Evolutionary conservation across 1,140 invertebrate species (phyloP).

Genomic region (Drosophila ogumai): DNA sequence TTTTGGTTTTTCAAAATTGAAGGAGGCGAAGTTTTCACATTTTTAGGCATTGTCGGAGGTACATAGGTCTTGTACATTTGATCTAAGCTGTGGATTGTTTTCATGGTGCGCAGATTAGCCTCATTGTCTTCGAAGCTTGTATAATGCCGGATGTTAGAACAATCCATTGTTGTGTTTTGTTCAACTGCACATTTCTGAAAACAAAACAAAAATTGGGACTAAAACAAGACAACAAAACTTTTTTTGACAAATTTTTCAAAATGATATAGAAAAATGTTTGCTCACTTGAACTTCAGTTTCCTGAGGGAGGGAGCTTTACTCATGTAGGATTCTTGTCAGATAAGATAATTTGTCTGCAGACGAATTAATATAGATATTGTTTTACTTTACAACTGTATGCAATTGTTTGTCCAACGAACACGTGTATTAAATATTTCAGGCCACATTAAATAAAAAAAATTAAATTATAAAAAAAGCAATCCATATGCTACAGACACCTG

Average conservation of each 20-base stretch:
- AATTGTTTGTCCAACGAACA: not conserved
- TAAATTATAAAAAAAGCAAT: not conserved
- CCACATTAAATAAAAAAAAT: not conserved
- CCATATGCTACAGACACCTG: not conserved
- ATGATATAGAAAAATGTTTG: not conserved
- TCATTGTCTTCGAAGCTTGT: conserved; percentile 9
- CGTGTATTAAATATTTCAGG: not conserved
- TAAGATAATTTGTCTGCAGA: not conserved
- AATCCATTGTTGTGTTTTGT: not conserved
- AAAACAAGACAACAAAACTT: not conserved
- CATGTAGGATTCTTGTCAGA: not conserved
- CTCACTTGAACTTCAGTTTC: too few species aligned
- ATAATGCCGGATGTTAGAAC: not conserved
- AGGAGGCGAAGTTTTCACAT: not conserved
- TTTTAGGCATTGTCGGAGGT: not conserved
- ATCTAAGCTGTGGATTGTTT: conserved; percentile 26
- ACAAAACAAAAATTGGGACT: conserved; percentile 4
- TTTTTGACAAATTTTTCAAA: conserved; percentile 12
- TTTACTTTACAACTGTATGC: too few species aligned
- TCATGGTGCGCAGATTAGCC: conserved; percentile 6
- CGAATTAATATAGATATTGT: not conserved
- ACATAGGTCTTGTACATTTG: conserved; percentile 34
- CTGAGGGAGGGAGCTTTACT: not conserved
- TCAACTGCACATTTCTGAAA: not conserved
- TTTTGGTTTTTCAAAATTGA: not conserved